Base-by-base conservation (phyloP, 2,888 invertebrate species). In the Phaonia tiefii region DNA sequence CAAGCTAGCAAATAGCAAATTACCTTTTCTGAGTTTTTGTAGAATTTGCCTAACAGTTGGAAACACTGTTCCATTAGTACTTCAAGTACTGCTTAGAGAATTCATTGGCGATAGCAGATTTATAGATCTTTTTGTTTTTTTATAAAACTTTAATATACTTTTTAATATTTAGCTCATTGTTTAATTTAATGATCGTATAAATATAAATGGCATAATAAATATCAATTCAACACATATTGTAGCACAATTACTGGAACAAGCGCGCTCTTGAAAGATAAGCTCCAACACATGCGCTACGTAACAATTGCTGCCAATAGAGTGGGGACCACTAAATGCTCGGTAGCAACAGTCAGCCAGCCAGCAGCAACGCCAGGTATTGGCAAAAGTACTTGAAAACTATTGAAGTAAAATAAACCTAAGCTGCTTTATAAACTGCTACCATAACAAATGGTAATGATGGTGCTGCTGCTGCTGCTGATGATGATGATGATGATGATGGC, bases 181-280 rank as follows among this genome's bases (percentile, higher is more conserved):
- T 51, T 51, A 51, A 79, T 79, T 79, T 75, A 75, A 60, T 67
- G 54, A 22, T n/a, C 8, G 44, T 8, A 76, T 80, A 63, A 75
- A 75, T 72, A 25, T 49, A 80, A 75, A 80, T 80, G 75, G 67
- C 72, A 49, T 72, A 75, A 63, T 80, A 80, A 80, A 75, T 80
- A 75, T 54, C 26, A 74, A 63, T 58, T 13, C 49, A 56, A 72
- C 42, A 46, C 49, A 66, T 22, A 65, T 25, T n/a, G 58, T 60
- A 71, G 8, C 8, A 31, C 8, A 31, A 8, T 31, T 31, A 31
- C 3, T 31, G 31, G 8, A 31, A 31, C 8, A 5, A 31, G n/a
- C n/a, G n/a, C n/a, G n/a, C n/a, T n/a, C n/a, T n/a, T n/a, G n/a
- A n/a, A n/a, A n/a, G 3, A 31, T 31, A 8, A 31, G 31, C 31